Conservation (phyloP, 2,888 invertebrate genomes). For the Phalera bucephala region DNA sequence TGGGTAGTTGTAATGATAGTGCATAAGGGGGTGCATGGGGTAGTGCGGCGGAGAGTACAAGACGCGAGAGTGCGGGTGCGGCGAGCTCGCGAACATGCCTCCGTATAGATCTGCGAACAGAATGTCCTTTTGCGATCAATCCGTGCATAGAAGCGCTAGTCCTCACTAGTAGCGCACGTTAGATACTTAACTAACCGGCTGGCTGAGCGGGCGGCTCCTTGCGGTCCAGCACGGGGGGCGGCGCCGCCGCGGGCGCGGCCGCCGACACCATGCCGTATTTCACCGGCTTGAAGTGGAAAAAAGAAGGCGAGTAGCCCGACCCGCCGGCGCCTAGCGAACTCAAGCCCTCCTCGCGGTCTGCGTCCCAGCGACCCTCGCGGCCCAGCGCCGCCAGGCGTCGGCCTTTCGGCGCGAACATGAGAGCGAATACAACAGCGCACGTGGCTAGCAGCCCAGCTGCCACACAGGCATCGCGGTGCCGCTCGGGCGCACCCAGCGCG, state of each 20-base stretch:
- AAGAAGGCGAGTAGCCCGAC: constrained; percentile 94
- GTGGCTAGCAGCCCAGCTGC: constrained; percentile 95
- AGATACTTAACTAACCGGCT: constrained; percentile 83
- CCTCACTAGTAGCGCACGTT: constrained; percentile 73
- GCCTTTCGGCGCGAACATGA: constrained; percentile 97
- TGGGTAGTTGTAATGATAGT: constrained; percentile 77
- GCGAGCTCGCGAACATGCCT: constrained; percentile 69
- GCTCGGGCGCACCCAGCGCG: constrained; percentile 89
- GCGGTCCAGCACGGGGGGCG: constrained; percentile 74
- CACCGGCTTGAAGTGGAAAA: constrained; percentile 96
- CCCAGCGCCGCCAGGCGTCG: constrained; percentile 96
- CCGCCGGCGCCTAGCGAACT: constrained; percentile 90
- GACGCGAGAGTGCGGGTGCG: constrained; percentile 74
- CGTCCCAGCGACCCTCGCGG: constrained; percentile 92
- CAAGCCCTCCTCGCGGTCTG: constrained; percentile 91
- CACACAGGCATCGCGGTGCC: constrained; percentile 93
- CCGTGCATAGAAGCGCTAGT: constrained; percentile 70
- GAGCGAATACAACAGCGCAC: constrained; percentile 92
- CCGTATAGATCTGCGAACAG: constrained; percentile 77
- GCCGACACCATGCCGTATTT: constrained; percentile 89
- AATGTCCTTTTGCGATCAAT: constrained; percentile 55
- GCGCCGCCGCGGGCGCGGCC: constrained; percentile 59
- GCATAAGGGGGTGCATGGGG: constrained; percentile 75
- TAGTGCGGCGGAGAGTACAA: constrained; percentile 77
- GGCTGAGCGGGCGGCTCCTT: constrained; percentile 81